A percentile compares a stretch with the other conserved stretches of the same genome.
phyloP scores from a whole-genome alignment of 2,113 vertebrate genomes.

The Nesogale talazaci region DNA sequence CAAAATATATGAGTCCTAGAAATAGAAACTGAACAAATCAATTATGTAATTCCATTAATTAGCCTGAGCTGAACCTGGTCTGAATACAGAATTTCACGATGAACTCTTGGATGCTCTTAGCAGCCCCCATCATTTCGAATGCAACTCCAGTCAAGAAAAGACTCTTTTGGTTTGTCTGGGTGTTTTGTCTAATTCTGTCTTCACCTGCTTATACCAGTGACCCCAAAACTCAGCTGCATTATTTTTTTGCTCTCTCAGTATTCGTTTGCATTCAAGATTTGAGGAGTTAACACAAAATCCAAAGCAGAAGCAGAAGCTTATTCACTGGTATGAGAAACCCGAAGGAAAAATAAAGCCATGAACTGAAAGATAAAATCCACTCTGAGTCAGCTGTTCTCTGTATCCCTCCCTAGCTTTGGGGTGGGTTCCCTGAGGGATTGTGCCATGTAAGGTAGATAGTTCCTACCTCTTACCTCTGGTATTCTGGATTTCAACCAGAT shows the following conservation, averaged over 20 bases:
- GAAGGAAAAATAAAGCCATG: not conserved
- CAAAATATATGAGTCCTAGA: slow-evolving; percentile 60
- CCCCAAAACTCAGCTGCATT: no score
- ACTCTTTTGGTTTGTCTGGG: not conserved
- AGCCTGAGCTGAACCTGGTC: slow-evolving; percentile 54
- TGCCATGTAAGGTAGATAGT: not conserved
- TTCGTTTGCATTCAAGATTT: not conserved
- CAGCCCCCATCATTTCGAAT: no score
- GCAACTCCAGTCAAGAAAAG: not conserved
- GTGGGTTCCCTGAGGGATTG: not conserved
- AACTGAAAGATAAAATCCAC: not conserved
- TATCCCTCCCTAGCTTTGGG: not conserved
- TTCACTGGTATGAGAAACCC: not conserved
- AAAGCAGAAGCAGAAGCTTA: slow-evolving; percentile 10
- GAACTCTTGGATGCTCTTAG: not conserved
- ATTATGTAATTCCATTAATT: slow-evolving; percentile 73
- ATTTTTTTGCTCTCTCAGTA: not conserved
- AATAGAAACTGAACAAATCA: slow-evolving; percentile 67
- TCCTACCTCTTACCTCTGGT: not conserved
- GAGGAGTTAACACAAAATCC: not conserved
- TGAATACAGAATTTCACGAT: slow-evolving; percentile 6
- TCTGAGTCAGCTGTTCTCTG: not conserved
- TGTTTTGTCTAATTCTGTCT: not conserved
- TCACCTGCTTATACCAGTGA: not conserved
- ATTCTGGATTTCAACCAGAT: not conserved